These are phyloP conservation scores for Cydia splendana DNA, from an alignment of 1,140 invertebrate species.

Conservation along the genomic window DNA sequence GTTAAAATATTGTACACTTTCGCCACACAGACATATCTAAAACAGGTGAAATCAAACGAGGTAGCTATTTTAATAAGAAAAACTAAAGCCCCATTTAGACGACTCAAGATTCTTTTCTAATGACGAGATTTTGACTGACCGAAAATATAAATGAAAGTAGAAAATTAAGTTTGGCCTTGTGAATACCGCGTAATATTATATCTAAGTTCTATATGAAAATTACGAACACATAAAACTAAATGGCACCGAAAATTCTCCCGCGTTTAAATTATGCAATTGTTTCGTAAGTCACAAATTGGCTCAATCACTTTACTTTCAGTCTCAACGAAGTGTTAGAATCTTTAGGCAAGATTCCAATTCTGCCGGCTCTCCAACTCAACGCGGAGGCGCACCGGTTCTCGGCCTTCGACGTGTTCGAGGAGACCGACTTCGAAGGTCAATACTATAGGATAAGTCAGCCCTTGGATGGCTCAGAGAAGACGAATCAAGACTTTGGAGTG, in stretches of 20 bases:
- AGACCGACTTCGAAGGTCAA: constrained; percentile 67
- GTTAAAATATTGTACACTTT: too few relatives aligned
- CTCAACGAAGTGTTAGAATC: constrained; percentile 88
- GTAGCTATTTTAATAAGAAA: too few relatives aligned
- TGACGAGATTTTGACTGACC: too few relatives aligned
- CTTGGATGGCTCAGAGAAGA: constrained; percentile 58
- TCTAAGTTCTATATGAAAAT: too few relatives aligned
- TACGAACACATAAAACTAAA: neutral
- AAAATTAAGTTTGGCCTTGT: too few relatives aligned
- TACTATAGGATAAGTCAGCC: constrained; percentile 63
- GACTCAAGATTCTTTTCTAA: too few relatives aligned
- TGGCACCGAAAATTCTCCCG: neutral
- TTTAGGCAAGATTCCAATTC: constrained; percentile 89
- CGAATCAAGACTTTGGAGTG: constrained; percentile 64
- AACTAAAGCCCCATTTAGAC: too few relatives aligned
- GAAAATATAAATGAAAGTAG: too few relatives aligned
- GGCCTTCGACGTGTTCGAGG: constrained; percentile 80
- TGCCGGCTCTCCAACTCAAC: constrained; percentile 86
- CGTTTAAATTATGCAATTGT: constrained; percentile 28
- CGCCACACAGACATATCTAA: too few relatives aligned
- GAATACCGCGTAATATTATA: too few relatives aligned
- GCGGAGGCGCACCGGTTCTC: constrained; percentile 83
- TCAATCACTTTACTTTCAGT: constrained; percentile 76
- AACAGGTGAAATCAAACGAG: too few relatives aligned
- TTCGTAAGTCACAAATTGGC: constrained; percentile 34